A percentile compares a stretch with the other conserved stretches of the same genome.
phyloP scores from a whole-genome alignment of 2,888 invertebrate species.

The Drosophila atripex region DNA sequence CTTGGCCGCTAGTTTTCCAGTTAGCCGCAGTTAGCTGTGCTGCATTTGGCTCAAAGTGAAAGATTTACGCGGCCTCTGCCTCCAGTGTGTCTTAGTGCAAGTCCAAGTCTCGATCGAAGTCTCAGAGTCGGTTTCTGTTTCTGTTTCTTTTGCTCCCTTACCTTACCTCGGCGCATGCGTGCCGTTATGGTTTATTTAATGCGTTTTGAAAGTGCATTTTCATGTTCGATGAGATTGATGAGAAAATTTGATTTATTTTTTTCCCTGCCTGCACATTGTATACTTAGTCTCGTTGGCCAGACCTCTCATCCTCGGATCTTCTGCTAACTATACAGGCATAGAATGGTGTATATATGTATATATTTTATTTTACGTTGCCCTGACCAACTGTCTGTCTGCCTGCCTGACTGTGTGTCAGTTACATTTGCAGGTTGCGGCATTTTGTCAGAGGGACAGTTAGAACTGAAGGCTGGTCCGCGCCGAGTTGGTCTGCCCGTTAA shows the following conservation, averaged over 20 bases:
- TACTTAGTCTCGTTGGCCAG: constrained; percentile 35
- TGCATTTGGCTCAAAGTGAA: constrained; percentile 78
- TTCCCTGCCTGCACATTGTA: constrained; percentile 55
- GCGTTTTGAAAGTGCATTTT: constrained; percentile 83
- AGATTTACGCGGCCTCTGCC: constrained; percentile 77
- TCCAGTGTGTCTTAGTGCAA: constrained; percentile 6
- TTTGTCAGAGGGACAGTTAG: constrained; percentile 79
- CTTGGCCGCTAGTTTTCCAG: constrained; percentile 77
- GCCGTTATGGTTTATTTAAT: constrained; percentile 83
- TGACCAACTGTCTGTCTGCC: constrained; percentile 11
- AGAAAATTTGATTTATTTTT: constrained; percentile 81
- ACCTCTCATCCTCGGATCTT: constrained; percentile 5
- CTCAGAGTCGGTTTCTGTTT: not conserved
- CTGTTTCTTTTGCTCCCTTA: constrained; percentile 28
- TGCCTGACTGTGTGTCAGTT: constrained; percentile 62
- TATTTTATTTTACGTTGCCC: not conserved
- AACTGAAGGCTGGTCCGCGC: constrained; percentile 61
- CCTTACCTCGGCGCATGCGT: constrained; percentile 73
- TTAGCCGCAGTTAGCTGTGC: constrained; percentile 77
- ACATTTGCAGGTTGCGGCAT: constrained; percentile 78
- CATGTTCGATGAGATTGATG: constrained; percentile 82
- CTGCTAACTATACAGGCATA: not conserved
- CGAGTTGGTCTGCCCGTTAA: constrained; percentile 39
- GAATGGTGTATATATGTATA: not conserved
- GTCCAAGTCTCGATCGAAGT: not conserved